phyloP scores from a whole-genome alignment of 1,140 invertebrate species.

The Formica selysi region DNA sequence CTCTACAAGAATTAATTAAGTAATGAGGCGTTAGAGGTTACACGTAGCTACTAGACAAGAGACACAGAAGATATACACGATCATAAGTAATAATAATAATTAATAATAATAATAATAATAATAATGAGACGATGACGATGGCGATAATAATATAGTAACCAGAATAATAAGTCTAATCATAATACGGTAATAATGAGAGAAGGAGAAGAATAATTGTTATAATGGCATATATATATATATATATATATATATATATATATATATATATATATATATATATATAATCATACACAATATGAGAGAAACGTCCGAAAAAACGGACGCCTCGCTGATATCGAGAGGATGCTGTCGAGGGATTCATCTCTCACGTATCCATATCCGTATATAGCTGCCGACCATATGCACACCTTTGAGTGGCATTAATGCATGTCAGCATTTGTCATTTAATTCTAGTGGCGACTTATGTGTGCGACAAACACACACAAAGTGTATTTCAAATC shows the following conservation, averaged over 20 bases:
- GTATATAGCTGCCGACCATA: background rate
- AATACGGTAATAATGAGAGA: conserved; percentile 69
- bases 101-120: conserved; percentile 70
- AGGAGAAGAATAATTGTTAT: conserved; percentile 66
- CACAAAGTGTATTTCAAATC: background rate
- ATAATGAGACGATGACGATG: conserved; percentile 61
- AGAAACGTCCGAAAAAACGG: conserved; percentile 24
- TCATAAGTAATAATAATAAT: conserved; percentile 73
- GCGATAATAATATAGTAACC: conserved; percentile 75
- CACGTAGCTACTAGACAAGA: conserved; percentile 72
- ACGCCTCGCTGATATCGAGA: conserved; percentile 37
- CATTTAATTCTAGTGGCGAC: conserved; percentile 1
- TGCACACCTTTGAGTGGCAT: background rate
- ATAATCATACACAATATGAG: conserved; percentile 31
- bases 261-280: conserved; percentile 31
- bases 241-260: conserved; percentile 9
- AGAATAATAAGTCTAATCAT: conserved; percentile 80
- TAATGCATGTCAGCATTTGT: background rate
- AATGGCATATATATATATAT: conserved; percentile 42
- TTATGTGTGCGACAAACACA: background rate
- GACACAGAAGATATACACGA: conserved; percentile 77
- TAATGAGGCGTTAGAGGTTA: conserved; percentile 74
- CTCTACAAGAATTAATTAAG: conserved; percentile 68
- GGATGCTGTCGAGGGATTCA: background rate
- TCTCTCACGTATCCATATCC: background rate